phyloP scores from a whole-genome alignment of 2,888 invertebrate species.

The Drepanosiphum platanoidis region DNA sequence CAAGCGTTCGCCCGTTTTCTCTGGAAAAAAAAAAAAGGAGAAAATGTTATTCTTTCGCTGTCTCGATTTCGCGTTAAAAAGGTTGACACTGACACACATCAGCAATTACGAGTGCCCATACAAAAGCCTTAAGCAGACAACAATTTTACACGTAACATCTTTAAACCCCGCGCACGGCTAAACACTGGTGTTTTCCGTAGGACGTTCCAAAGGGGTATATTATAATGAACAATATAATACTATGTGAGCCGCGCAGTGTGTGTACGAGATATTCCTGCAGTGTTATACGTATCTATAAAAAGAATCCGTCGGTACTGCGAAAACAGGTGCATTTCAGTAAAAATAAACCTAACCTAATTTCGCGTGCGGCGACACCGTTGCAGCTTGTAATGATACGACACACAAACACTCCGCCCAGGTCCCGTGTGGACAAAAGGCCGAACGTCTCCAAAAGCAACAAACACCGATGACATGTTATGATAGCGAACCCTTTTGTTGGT shows the following conservation, averaged over 20 bases:
- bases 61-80: neutral
- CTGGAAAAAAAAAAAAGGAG: neutral
- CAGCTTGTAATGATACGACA: conserved; percentile 19
- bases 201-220: conserved; percentile 40
- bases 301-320: conserved; percentile 21
- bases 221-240: neutral
- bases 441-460: conserved; percentile 48
- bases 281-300: neutral
- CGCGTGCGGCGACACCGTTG: conserved; percentile 34
- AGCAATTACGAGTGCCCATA: conserved; percentile 36
- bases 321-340: conserved; percentile 56
- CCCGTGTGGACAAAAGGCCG: conserved; percentile 29
- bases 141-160: neutral
- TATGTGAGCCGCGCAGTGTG: neutral
- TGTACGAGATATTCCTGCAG: too few species aligned
- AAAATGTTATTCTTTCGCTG: neutral
- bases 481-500: conserved; percentile 59
- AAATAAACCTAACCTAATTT: conserved; percentile 61
- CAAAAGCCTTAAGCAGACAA: conserved; percentile 33
- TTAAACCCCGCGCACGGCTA: neutral
- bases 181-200: neutral
- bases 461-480: conserved; percentile 61
- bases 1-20: neutral
- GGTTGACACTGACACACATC: conserved; percentile 6
- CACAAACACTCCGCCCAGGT: conserved; percentile 58